phyloP scores from a whole-genome alignment of 2,888 invertebrate species.

The Polydrusus pterygomalis region DNA sequence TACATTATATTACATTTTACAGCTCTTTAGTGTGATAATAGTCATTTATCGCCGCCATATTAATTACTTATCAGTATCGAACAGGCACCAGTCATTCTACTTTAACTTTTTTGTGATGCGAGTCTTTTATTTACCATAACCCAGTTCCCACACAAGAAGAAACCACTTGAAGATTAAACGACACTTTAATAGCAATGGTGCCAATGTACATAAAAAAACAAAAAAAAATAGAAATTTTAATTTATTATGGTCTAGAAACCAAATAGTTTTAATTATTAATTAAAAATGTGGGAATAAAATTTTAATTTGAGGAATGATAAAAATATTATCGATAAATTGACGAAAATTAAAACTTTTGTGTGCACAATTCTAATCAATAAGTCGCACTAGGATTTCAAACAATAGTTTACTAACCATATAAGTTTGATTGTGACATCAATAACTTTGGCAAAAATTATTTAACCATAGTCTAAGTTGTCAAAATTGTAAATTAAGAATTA shows the following conservation, averaged over 20 bases:
- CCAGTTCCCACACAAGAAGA: constrained; percentile 41
- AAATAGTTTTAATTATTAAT: no score
- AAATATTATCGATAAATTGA: no score
- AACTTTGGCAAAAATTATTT: no score
- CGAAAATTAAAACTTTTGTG: no score
- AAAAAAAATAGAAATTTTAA: neutral
- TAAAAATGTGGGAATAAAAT: no score
- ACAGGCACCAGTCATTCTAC: constrained; percentile 37
- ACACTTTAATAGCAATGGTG: constrained; percentile 27
- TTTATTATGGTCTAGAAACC: neutral
- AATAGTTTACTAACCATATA: no score
- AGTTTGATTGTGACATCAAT: no score
- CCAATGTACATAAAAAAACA: constrained; percentile 11
- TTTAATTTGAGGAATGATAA: no score
- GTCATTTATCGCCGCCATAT: constrained; percentile 33
- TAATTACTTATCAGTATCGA: constrained; percentile 38
- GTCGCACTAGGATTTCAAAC: no score
- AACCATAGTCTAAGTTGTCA: no score
- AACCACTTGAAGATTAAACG: constrained; percentile 33
- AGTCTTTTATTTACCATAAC: constrained; percentile 42
- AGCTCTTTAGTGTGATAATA: neutral
- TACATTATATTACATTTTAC: constrained; percentile 10
- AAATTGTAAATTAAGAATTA: no score
- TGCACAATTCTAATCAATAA: no score
- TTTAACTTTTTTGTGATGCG: constrained; percentile 24